Evolutionary conservation across 2,113 vertebrate species (phyloP).

Genomic region (Oreocharis arfaki): DNA sequence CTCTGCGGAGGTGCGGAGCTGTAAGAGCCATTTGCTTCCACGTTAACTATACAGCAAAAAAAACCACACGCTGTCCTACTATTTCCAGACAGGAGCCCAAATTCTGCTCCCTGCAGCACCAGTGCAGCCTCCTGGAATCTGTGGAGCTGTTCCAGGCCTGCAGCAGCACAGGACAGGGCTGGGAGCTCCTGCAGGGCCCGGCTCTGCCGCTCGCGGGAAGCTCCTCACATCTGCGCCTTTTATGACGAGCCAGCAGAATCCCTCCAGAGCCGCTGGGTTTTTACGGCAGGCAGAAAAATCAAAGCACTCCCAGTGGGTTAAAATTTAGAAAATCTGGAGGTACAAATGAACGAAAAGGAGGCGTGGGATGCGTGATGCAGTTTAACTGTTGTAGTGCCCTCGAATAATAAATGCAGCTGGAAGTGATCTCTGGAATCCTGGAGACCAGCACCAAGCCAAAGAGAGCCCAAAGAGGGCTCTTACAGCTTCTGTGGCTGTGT

Average conservation of each 20-base stretch:
- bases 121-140: neutral
- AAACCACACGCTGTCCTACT: rapidly evolving
- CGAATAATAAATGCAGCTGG: neutral
- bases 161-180: rapidly evolving
- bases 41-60: neutral
- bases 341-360: neutral
- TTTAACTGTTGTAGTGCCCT: neutral
- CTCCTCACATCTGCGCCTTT: neutral
- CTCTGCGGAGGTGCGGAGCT: rapidly evolving
- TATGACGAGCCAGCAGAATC: neutral
- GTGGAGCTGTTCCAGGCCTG: neutral
- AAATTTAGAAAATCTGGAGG: neutral
- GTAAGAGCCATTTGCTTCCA: neutral
- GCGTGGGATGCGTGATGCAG: neutral
- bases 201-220: neutral
- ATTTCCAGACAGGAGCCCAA: neutral
- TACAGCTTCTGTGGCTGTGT: neutral
- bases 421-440: neutral
- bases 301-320: neutral
- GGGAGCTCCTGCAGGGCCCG: neutral
- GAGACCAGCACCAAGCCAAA: neutral
- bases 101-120: neutral
- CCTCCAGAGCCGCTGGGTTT: neutral
- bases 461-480: neutral
- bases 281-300: neutral